Base-by-base conservation (phyloP, 2,888 invertebrate species). In the Keiferia lycopersicella region DNA sequence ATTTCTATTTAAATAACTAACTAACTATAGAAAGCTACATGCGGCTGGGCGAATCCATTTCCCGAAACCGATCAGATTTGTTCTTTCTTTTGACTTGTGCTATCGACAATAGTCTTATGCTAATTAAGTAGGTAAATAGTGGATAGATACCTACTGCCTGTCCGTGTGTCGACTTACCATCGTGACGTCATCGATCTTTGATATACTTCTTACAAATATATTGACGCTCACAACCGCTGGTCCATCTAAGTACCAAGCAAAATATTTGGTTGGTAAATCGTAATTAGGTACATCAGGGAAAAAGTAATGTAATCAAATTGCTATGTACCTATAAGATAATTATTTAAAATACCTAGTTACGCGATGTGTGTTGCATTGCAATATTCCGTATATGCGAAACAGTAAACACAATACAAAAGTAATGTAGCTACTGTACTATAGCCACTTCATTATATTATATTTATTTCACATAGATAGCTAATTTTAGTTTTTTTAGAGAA, bases 161-260 rank as follows among this genome's bases (percentile, higher is more conserved):
- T 80, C 81, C 80, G 79, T 75, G 78, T 77, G 84, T 80, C 84
- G 91, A 97, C 97, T 97, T 96, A 98, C 98, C 98, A 98, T 98
- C 83, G 97, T 98, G 93, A 98, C 98, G 94, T 98, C 98, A 96
- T 98, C 98, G 94, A 98, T 98, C 95, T 98, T 98, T 94, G 98
- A 97, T 94, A 98, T 97, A 96, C 98, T 98, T 95, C 98, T 94
- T 93, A 98, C 96, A 96, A 97, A 97, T 94, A 98, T 97, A 96
- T 98, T 98, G 95, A 98, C 98, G 94, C 95, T 95, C 92, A 98
- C 98, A 93, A 96, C 95, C 91, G 98, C 97, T 88, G 98, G 97
- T 90, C 98, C 98, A 96, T 96, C 96, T 91, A 89, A 88, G 89
- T 90, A 89, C 88, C 88, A 91, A 91, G 90, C 89, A 91, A 89